These are phyloP conservation scores for Leptopterna dolabrata DNA, from an alignment of 2,888 invertebrate species.

Conservation along the genomic window DNA sequence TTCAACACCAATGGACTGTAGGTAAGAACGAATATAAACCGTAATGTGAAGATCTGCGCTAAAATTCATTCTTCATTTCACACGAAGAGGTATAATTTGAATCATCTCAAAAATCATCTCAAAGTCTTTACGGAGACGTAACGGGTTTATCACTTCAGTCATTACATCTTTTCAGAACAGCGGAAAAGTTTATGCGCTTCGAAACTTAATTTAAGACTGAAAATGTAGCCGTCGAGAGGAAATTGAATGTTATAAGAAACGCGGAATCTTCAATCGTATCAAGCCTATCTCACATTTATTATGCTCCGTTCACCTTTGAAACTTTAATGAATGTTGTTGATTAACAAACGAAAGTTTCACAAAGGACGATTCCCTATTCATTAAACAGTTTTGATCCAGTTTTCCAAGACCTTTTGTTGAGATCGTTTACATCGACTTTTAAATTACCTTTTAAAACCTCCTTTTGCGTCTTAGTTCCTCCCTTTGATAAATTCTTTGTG, in stretches of 20 bases:
- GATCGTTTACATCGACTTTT: conserved; percentile 8
- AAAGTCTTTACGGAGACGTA: background rate
- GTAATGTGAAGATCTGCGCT: no score
- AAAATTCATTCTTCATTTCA: no score
- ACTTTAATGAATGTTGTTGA: conserved; percentile 3
- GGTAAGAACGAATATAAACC: no score
- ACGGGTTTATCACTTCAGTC: background rate
- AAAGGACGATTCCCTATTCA: conserved; percentile 6
- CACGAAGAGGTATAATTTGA: no score
- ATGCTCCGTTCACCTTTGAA: background rate
- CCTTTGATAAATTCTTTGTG: background rate
- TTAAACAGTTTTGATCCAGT: conserved; percentile 18
- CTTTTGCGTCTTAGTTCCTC: background rate
- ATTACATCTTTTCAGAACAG: no score
- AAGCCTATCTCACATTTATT: background rate
- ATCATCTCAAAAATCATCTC: no score
- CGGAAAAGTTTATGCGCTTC: no score
- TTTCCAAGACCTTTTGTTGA: conserved; percentile 6
- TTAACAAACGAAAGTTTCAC: conserved; percentile 11
- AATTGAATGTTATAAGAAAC: background rate
- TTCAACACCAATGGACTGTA: no score
- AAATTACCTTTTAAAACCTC: conserved; percentile 17
- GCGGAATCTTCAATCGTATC: background rate
- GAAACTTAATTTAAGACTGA: no score
- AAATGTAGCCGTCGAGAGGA: background rate